Percentiles rank a stretch among this genome's conserved stretches.
Evolutionary conservation across 2,888 invertebrate genomes (phyloP).

Genomic region (Yponomeuta cagnagella): DNA sequence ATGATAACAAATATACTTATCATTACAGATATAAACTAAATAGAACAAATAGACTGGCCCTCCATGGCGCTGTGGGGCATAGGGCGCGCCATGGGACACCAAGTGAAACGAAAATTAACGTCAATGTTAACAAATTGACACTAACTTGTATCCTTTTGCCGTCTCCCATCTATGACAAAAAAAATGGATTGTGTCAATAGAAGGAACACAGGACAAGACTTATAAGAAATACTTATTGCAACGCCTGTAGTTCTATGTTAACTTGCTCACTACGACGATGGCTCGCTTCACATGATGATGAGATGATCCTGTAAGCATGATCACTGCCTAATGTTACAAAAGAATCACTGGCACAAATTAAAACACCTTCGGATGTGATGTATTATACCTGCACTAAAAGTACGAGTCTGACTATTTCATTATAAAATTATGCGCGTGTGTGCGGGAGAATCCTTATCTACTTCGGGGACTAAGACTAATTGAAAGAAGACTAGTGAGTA

Average conservation of each 20-base stretch:
- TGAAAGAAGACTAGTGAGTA: too few relatives aligned
- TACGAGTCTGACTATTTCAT: too few relatives aligned
- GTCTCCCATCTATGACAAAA: slow-evolving; percentile 1
- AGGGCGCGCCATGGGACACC: not conserved
- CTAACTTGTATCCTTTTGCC: slow-evolving; percentile 1
- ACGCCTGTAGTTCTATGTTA: not conserved
- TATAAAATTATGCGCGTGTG: too few relatives aligned
- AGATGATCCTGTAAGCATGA: too few relatives aligned
- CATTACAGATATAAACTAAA: not conserved
- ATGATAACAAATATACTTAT: not conserved
- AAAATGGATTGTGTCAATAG: not conserved
- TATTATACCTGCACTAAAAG: too few relatives aligned
- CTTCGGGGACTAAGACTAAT: too few relatives aligned
- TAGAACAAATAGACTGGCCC: not conserved
- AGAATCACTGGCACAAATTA: too few relatives aligned
- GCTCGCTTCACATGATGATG: too few relatives aligned
- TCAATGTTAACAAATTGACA: not conserved
- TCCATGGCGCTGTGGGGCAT: not conserved
- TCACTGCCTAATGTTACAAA: too few relatives aligned
- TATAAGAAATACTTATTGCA: not conserved
- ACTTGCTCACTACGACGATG: too few relatives aligned
- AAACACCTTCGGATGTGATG: too few relatives aligned
- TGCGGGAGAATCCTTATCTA: too few relatives aligned
- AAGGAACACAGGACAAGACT: not conserved
- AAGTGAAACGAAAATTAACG: not conserved